Percentiles rank a stretch among this genome's conserved stretches.
Evolutionary conservation across 30 jellyfish, hydroid and myxozoan genomes (phyloP).

Genomic region (Calvadosia cruxmelitensis): DNA sequence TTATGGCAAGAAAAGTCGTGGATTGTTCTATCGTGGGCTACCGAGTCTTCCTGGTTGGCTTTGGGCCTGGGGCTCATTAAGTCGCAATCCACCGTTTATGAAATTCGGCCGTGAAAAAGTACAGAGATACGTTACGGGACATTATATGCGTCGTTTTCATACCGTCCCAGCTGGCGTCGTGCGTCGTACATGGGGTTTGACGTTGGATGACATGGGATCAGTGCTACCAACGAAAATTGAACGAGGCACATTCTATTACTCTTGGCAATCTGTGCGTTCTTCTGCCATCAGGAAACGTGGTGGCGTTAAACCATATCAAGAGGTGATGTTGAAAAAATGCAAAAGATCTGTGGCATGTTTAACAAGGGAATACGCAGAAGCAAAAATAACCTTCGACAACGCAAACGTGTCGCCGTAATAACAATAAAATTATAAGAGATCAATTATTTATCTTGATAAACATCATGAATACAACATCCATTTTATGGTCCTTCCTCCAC

Average conservation of each 20-base stretch:
- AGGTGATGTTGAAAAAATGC: slow-evolving; percentile 40
- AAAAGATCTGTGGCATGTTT: slow-evolving; percentile 41
- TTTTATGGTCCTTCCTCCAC: no score
- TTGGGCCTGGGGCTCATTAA: slow-evolving; percentile 68
- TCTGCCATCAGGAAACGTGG: slow-evolving; percentile 45
- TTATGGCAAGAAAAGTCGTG: slow-evolving; percentile 42
- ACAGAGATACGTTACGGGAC: slow-evolving; percentile 43
- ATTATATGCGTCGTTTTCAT: slow-evolving; percentile 39
- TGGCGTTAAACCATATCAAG: slow-evolving; percentile 16
- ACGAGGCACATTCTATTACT: slow-evolving; percentile 57
- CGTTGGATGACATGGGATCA: slow-evolving; percentile 23
- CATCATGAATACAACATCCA: no score
- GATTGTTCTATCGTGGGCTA: no score
- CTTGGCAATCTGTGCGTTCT: slow-evolving; percentile 49
- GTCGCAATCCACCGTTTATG: slow-evolving; percentile 70
- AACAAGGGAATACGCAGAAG: slow-evolving; percentile 15
- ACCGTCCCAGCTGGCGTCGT: slow-evolving; percentile 57
- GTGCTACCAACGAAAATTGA: slow-evolving; percentile 60
- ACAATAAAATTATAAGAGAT: no score
- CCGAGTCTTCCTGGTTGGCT: slow-evolving; percentile 57
- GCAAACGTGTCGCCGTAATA: no score
- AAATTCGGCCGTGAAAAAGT: slow-evolving; percentile 42
- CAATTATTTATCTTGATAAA: no score
- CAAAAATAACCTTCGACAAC: no score
- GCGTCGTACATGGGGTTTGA: slow-evolving; percentile 25